These are phyloP conservation scores for Intellagama lesueurii DNA, from an alignment of 2,797 vertebrate species.

Conservation along the genomic window DNA sequence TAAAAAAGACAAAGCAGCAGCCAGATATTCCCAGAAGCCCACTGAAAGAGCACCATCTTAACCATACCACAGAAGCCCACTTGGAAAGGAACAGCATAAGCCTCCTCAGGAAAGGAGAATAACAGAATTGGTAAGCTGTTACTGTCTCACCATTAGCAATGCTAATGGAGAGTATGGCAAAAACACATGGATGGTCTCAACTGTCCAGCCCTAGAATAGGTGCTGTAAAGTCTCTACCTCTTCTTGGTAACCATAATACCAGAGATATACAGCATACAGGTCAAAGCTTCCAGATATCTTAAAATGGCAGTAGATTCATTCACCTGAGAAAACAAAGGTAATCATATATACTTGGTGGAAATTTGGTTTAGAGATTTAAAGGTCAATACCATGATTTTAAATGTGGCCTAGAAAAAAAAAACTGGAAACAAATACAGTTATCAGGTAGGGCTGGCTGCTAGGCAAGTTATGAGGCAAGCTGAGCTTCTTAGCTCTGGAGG, in stretches of 20 bases:
- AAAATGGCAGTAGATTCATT: background rate
- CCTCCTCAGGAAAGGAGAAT: background rate
- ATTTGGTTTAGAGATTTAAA: background rate
- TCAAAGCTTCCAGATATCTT: background rate
- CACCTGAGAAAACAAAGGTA: too few relatives aligned
- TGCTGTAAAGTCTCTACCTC: too few relatives aligned
- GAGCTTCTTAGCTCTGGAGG: too few relatives aligned
- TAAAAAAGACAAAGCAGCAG: background rate
- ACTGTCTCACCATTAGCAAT: too few relatives aligned
- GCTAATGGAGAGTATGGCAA: too few relatives aligned
- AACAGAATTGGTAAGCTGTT: background rate
- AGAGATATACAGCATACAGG: background rate
- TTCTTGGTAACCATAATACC: too few relatives aligned
- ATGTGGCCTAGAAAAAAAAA: background rate
- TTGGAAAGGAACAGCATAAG: too few relatives aligned
- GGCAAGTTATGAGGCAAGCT: too few relatives aligned
- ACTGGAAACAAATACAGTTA: background rate
- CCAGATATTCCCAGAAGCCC: background rate
- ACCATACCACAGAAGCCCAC: background rate
- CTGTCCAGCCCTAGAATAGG: background rate
- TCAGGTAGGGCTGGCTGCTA: background rate
- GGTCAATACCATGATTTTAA: background rate
- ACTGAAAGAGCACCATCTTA: background rate
- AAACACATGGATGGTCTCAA: too few relatives aligned
- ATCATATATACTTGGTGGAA: background rate